Evolutionary conservation across 2,113 vertebrate species (phyloP), one percentile per base, ranked within the genome.

Genomic region (Cavia porcellus): DNA sequence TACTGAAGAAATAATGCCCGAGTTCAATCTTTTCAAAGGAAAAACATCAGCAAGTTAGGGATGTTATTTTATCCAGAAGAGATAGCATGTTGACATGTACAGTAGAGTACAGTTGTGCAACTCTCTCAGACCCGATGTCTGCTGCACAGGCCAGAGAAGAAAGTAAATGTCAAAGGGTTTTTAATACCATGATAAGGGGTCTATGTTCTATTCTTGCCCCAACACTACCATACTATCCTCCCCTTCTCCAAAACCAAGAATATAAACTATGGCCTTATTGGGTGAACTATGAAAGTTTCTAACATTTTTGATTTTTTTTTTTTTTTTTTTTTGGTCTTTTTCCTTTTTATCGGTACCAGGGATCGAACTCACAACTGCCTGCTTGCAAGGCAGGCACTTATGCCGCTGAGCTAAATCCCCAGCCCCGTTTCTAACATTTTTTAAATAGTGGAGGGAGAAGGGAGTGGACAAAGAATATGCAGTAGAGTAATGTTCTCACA

Each of bases 241-340:
- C 5, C 11, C 19, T 42, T 14, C 32, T 28, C 10, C 7, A 17
- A 30, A 13, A 12, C 22, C 47, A n/a, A 89, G 50, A 5, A 88
- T 91, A 89, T 89, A 88, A 97, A 88, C 28, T 84, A 83, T 50
- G 79, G 32, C 17, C 62, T 13, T 81, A 86, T 95, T 50, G 81
- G 52, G 30, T 81, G 20, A 89, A 64, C n/a, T 88, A 79, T 50
- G 20, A 38, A 93, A 74, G 47, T 81, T 59, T 93, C 80, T 83
- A 20, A 42, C 15, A 85, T 57, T 92, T 94, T 82, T 82, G n/a
- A n/a, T n/a, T n/a, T n/a, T n/a, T n/a, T n/a, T n/a, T n/a, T n/a
- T n/a, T n/a, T n/a, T n/a, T n/a, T n/a, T n/a, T n/a, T n/a, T n/a
- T n/a, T n/a, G n/a, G n/a, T n/a, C n/a, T n/a, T n/a, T n/a, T n/a